Conservation (phyloP, 2,888 invertebrate genomes). For the Drosophila siamana region DNA sequence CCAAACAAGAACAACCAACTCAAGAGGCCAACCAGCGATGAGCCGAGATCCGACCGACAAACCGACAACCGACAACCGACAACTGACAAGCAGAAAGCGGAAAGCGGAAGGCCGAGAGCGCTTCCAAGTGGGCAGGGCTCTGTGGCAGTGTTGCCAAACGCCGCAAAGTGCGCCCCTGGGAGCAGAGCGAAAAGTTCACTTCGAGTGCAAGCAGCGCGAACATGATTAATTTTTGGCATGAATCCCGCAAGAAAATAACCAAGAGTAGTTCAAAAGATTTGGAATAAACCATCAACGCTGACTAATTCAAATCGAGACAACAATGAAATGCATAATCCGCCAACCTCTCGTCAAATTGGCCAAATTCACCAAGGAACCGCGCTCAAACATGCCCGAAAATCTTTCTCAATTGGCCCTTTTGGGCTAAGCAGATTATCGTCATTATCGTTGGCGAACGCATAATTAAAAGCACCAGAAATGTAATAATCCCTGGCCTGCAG, state of each 20-base stretch:
- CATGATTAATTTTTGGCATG: slow-evolving; percentile 6
- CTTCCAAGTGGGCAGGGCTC: slow-evolving; percentile 51
- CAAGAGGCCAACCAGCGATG: too few relatives aligned
- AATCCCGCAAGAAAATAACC: not conserved
- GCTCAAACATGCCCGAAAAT: slow-evolving; percentile 9
- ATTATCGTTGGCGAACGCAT: slow-evolving; percentile 37
- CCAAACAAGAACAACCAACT: too few relatives aligned
- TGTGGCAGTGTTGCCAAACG: slow-evolving; percentile 50
- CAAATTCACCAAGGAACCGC: not conserved
- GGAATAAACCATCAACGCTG: too few relatives aligned
- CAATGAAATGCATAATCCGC: not conserved
- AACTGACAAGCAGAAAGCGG: slow-evolving; percentile 36
- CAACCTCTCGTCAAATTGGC: not conserved
- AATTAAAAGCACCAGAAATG: slow-evolving; percentile 58
- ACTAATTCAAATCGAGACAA: not conserved
- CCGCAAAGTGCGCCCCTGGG: slow-evolving; percentile 47
- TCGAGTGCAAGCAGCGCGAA: slow-evolving; percentile 26
- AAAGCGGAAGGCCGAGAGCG: slow-evolving; percentile 12
- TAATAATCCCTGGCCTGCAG: slow-evolving; percentile 54
- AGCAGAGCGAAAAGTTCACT: slow-evolving; percentile 9
- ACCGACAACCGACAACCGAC: slow-evolving; percentile 31
- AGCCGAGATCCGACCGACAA: slow-evolving; percentile 44
- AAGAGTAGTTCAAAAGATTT: too few relatives aligned
- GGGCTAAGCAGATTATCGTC: slow-evolving; percentile 33
- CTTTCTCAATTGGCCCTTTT: slow-evolving; percentile 35